phyloP scores from a whole-genome alignment of 2,113 vertebrate genomes.

The Chrysemys picta region DNA sequence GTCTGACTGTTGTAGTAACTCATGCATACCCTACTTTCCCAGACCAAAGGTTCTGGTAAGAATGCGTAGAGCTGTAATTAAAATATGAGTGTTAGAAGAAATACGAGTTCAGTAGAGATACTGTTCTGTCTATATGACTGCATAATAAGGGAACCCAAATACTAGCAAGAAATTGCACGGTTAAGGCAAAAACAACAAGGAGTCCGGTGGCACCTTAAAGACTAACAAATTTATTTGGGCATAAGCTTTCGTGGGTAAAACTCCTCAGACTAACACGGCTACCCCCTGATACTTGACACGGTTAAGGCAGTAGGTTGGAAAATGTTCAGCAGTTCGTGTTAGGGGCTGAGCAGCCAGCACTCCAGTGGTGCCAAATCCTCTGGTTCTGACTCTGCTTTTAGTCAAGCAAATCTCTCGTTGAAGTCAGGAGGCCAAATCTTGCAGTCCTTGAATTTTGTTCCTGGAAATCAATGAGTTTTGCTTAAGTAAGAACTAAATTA shows the following conservation, averaged over 20 bases:
- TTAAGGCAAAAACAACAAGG: background rate
- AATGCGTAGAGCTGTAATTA: background rate
- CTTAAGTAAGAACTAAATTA: background rate
- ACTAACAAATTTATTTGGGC: too few relatives aligned
- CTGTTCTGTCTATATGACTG: rapidly evolving
- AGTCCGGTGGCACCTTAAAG: too few relatives aligned
- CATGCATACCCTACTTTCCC: background rate
- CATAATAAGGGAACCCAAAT: background rate
- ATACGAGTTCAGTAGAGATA: background rate
- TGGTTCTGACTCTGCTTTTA: background rate
- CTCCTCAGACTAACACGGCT: too few relatives aligned
- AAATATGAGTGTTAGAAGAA: background rate
- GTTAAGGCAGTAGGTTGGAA: background rate
- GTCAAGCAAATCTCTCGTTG: background rate
- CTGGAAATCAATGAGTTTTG: background rate
- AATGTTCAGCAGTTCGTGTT: rapidly evolving
- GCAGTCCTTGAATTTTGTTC: background rate
- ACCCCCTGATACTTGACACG: rapidly evolving
- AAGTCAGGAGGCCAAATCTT: background rate
- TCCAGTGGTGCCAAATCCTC: background rate
- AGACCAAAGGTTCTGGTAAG: background rate
- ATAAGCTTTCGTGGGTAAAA: too few relatives aligned
- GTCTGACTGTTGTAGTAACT: background rate
- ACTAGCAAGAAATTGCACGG: rapidly evolving
- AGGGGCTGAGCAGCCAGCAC: rapidly evolving